A percentile compares a stretch with the other conserved stretches of the same genome.
These are phyloP conservation scores for Acanthopagrus latus DNA, from an alignment of 2,797 vertebrate species.

Conservation along the genomic window DNA sequence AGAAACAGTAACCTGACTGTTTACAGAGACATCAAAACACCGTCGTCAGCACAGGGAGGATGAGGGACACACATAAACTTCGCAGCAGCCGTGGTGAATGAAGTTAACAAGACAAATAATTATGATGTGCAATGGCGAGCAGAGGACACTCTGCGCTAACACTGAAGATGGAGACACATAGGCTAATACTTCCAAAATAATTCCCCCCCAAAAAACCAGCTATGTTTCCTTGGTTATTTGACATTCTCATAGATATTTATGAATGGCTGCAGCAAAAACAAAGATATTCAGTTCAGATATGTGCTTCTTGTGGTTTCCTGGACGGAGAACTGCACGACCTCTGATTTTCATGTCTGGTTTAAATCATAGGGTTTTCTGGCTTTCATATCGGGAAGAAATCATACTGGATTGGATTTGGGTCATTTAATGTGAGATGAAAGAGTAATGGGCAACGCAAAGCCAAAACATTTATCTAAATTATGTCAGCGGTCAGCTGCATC, in stretches of 20 bases:
- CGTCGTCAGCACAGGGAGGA: slow-evolving; percentile 40
- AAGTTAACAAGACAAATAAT: slow-evolving; percentile 63
- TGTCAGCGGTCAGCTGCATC: slow-evolving; percentile 25
- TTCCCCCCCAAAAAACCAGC: slow-evolving; percentile 45
- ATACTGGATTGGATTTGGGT: slow-evolving; percentile 20
- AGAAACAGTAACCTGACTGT: slow-evolving; percentile 54
- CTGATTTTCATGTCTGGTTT: slow-evolving; percentile 17
- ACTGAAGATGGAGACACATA: slow-evolving; percentile 6
- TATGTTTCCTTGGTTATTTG: slow-evolving; percentile 32
- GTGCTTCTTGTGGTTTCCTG: slow-evolving; percentile 6
- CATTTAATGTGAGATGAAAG: slow-evolving; percentile 40
- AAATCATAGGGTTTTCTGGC: slow-evolving; percentile 15
- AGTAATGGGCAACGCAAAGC: slow-evolving; percentile 17
- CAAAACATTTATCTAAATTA: slow-evolving; percentile 31
- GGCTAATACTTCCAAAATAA: slow-evolving; percentile 54
- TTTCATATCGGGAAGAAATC: slow-evolving; percentile 18
- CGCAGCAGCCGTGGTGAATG: slow-evolving; percentile 42
- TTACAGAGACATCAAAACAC: slow-evolving; percentile 52
- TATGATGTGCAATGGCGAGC: slow-evolving; percentile 55
- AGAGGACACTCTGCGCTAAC: slow-evolving; percentile 57
- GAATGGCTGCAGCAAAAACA: slow-evolving; percentile 21
- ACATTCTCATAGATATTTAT: slow-evolving; percentile 53
- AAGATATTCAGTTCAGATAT: slow-evolving; percentile 30
- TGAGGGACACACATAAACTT: slow-evolving; percentile 32
- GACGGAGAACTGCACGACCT: slow-evolving; percentile 1